Evolutionary conservation across 2,888 invertebrate species (phyloP).

Genomic region (Tetrapedia diversipes): DNA sequence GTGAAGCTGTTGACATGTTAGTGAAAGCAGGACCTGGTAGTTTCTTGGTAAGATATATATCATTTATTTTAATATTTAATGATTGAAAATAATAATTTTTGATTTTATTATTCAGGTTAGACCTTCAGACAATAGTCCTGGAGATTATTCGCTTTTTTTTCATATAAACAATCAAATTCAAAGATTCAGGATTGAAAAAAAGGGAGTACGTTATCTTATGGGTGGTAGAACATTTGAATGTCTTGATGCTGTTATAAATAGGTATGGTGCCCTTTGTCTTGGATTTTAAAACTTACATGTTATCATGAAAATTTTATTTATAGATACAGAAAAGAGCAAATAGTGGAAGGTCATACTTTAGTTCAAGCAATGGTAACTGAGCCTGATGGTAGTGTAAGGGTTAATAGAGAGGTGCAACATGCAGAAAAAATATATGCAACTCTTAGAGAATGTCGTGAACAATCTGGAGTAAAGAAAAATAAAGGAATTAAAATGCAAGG

Average conservation of each 20-base stretch:
- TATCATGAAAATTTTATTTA: not conserved
- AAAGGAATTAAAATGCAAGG: slow-evolving; percentile 97
- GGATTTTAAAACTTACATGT: not conserved
- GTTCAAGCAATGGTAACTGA: slow-evolving; percentile 88
- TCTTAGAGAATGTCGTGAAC: slow-evolving; percentile 95
- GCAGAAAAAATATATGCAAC: slow-evolving; percentile 98
- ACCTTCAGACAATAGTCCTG: slow-evolving; percentile 98
- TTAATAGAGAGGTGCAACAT: slow-evolving; percentile 84
- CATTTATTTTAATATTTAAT: not conserved
- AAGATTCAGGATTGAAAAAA: slow-evolving; percentile 97
- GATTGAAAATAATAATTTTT: slow-evolving; percentile 25
- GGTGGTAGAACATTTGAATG: slow-evolving; percentile 98
- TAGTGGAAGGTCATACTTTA: slow-evolving; percentile 97
- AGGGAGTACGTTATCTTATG: slow-evolving; percentile 97
- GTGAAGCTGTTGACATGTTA: slow-evolving; percentile 97
- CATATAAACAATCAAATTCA: slow-evolving; percentile 99
- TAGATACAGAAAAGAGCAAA: slow-evolving; percentile 97
- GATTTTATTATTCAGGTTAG: slow-evolving; percentile 87
- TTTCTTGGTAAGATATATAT: slow-evolving; percentile 74
- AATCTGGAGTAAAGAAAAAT: slow-evolving; percentile 95
- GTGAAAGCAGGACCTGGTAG: slow-evolving; percentile 87
- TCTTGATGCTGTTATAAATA: slow-evolving; percentile 96
- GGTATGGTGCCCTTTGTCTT: slow-evolving; percentile 61
- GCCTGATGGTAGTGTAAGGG: slow-evolving; percentile 86
- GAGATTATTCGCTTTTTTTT: slow-evolving; percentile 98